Evolutionary conservation across 1,140 invertebrate species (phyloP), one percentile per base, ranked within the genome.

Genomic region (Homalodisca vitripennis): DNA sequence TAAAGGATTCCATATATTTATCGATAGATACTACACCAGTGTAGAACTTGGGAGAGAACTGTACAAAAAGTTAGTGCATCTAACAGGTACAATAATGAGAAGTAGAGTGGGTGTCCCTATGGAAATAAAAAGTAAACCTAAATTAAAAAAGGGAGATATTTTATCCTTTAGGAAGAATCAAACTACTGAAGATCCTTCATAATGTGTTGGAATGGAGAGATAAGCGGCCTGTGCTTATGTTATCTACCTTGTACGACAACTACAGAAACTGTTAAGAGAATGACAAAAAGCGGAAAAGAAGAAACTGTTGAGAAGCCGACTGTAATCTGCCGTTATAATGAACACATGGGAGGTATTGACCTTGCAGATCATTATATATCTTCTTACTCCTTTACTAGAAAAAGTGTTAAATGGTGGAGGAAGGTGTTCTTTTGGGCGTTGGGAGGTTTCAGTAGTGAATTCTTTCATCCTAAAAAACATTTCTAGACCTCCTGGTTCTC

Each of bases 371-470:
- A n/a, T n/a, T 22, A 66, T 34, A 48, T 66, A n/a, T 29, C 65
- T 26, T 66, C 32, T n/a, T n/a, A n/a, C n/a, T n/a, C n/a, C n/a
- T n/a, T 47, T 47, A 66, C 65, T n/a, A 66, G 65, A 66, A 66
- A 48, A 32, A 32, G 24, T 32, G 17, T 66, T 10, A 66, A 66
- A 32, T 66, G 65, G 65, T 66, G 65, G 65, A 46, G 65, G 24
- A 66, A 66, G n/a, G 26, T 66, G 34, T 6, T 47, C 26, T 46
- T 22, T 48, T 66, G 20, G 26, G 41, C 24, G 12, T n/a, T n/a
- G n/a, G n/a, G 65, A 66, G 41, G 65, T 66, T 24, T 46, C 32
- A 20, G 24, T 66, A n/a, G 65, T 66, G 24, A 66, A 66, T 32
- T 47, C 65, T 22, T 66, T 66, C 48, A 66, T 66, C 27, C 46